phyloP scores from a whole-genome alignment of 2,888 invertebrate species.

The Epistrophe eligans region DNA sequence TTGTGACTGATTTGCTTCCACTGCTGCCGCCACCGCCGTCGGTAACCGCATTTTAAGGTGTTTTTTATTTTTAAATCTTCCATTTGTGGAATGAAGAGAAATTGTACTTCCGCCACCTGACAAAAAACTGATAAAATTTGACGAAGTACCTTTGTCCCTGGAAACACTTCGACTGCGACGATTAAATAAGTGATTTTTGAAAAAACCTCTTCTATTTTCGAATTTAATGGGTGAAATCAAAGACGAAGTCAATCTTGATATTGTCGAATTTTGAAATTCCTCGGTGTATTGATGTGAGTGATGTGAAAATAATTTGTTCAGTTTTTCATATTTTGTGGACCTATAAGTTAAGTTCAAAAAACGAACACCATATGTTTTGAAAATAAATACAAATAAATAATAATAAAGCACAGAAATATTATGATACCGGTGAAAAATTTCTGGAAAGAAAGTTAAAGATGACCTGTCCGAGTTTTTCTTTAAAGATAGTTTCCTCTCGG shows the following conservation, averaged over 20 bases:
- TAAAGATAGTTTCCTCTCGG: not conserved
- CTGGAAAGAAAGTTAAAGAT: slow-evolving; percentile 21
- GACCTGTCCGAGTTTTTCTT: not conserved
- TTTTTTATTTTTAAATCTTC: not conserved
- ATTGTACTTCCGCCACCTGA: slow-evolving; percentile 14
- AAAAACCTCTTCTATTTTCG: not conserved
- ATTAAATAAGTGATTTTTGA: not conserved
- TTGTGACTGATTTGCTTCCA: not conserved
- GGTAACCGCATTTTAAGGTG: too few species aligned
- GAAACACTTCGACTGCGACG: slow-evolving; percentile 20
- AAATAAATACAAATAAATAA: not conserved
- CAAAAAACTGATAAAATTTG: slow-evolving; percentile 11
- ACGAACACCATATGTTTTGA: not conserved
- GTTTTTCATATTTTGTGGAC: slow-evolving; percentile 1
- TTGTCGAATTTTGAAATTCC: slow-evolving; percentile 6
- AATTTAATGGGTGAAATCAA: slow-evolving; percentile 52
- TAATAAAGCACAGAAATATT: not conserved
- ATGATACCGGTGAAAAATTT: slow-evolving; percentile 16
- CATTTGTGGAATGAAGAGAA: slow-evolving; percentile 13
- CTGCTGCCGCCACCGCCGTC: not conserved
- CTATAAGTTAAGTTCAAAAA: slow-evolving; percentile 4
- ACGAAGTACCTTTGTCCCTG: not conserved
- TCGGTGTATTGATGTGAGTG: slow-evolving; percentile 12
- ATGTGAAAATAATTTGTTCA: slow-evolving; percentile 38
- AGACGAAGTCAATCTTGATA: slow-evolving; percentile 48